phyloP scores from a whole-genome alignment of 2,113 vertebrate species.

The Mixornis gularis region DNA sequence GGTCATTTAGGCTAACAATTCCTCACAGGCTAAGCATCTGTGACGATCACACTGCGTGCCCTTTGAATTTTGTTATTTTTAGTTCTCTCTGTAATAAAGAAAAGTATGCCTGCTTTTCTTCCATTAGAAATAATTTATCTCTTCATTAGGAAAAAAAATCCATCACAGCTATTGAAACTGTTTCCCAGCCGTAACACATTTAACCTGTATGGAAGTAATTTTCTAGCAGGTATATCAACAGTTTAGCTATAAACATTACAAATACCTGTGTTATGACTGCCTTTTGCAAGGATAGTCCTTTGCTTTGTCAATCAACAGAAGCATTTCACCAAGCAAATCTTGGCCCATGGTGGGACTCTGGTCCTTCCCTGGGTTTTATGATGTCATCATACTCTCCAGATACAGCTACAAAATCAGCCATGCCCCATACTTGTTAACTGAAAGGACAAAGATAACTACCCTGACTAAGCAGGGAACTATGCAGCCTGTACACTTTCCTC shows the following conservation, averaged over 20 bases:
- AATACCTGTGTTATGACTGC: not conserved
- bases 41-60: fast-evolving
- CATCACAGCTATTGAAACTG: not conserved
- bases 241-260: not conserved
- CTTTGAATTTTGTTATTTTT: not conserved
- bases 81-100: not conserved
- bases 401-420: not conserved
- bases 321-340: not conserved
- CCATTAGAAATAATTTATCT: not conserved
- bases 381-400: not conserved
- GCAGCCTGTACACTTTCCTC: not conserved
- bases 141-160: not conserved
- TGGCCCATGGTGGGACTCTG: not conserved
- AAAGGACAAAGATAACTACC: not conserved
- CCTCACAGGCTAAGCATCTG: not conserved
- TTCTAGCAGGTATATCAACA: not conserved
- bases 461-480: not conserved
- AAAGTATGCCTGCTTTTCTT: not conserved
- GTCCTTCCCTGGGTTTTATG: not conserved
- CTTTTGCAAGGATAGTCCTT: not conserved
- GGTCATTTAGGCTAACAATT: not conserved
- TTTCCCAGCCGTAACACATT: not conserved
- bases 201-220: not conserved
- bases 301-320: not conserved
- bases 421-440: not conserved